Evolutionary conservation across 2,113 vertebrate genomes (phyloP), one percentile per base, ranked within the genome.

Genomic region (Anguilla rostrata): DNA sequence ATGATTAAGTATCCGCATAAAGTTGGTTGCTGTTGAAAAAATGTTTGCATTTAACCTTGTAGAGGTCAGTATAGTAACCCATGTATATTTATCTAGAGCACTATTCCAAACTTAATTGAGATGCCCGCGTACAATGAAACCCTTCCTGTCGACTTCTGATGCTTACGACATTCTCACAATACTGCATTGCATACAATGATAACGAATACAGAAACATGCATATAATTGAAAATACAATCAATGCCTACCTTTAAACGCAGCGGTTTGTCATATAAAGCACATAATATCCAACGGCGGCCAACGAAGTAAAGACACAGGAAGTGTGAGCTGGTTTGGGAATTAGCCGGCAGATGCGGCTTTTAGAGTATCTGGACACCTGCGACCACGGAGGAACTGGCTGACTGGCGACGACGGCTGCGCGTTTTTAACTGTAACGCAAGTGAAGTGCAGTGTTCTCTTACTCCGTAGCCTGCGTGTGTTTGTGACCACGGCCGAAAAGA

Each of bases 201-300:
- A 85, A 88, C 56, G 49, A 84, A 41, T 78, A 66, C 39, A 83
- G 83, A 81, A 34, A 89, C 91, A 90, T 86, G 91, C 84, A 41
- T 86, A 78, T 90, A 90, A 92, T 92, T 84, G 88, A 91, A 91
- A 92, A 90, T 86, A 56, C 14, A 84, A 75, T 49, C 89, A 89
- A 80, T 81, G 91, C 92, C 57, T 93, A 94, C 93, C 93, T 94
- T 84, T 49, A 29, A 20, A 43, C 6, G 66, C 60, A 46, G 26
- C 49, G 43, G 63, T 9, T 49, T 53, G 41, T 79, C 34, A 79
- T 22, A 71, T 82, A 29, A 56, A 83, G 66, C 29, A 49, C 46
- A 26, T 20, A 39, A 34, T 34, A 34, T 63, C 41, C 40, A 39
- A 39, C 53, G 26, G 34, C 15, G 29, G 16, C 7, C 40, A 56